phyloP scores from a whole-genome alignment of 2,888 invertebrate genomes.

The Drosophila ustulata region DNA sequence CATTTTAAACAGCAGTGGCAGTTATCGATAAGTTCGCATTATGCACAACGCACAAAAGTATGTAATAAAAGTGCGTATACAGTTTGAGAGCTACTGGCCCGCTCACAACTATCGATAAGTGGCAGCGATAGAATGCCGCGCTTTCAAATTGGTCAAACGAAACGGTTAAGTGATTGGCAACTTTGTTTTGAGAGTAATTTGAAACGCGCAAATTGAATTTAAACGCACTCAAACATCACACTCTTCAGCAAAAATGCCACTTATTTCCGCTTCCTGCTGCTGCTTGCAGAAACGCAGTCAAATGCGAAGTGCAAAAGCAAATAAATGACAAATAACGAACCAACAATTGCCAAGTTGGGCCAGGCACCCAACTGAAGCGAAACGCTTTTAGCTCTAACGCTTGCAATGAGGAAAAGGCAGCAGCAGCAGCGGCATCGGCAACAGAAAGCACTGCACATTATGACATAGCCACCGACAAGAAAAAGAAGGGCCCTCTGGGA shows the following conservation, averaged over 20 bases:
- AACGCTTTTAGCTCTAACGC: conserved; percentile 42
- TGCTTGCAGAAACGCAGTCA: conserved; percentile 45
- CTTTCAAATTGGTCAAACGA: conserved; percentile 31
- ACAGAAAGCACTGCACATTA: conserved; percentile 40
- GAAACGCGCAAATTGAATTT: conserved; percentile 36
- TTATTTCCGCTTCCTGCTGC: conserved; percentile 74
- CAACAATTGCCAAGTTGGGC: conserved; percentile 49
- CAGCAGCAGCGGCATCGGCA: background rate
- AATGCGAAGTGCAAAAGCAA: conserved; percentile 76
- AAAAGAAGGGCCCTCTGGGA: conserved; percentile 16
- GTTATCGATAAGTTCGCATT: background rate
- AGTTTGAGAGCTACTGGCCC: conserved; percentile 29
- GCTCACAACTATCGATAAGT: conserved; percentile 34
- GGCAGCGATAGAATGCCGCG: background rate
- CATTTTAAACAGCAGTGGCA: background rate
- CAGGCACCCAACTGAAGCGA: conserved; percentile 65
- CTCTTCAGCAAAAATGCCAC: conserved; percentile 42
- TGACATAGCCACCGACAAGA: conserved; percentile 53
- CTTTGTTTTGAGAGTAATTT: conserved; percentile 28
- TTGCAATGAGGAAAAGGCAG: conserved; percentile 57
- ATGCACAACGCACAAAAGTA: conserved; percentile 32
- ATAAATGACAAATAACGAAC: conserved; percentile 71
- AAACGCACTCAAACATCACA: conserved; percentile 55
- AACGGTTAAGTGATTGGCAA: conserved; percentile 6
- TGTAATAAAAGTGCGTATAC: conserved; percentile 11